A percentile compares a stretch with the other conserved stretches of the same genome.
Evolutionary conservation across 2,113 vertebrate genomes (phyloP).

Genomic region (Guaruba guarouba): DNA sequence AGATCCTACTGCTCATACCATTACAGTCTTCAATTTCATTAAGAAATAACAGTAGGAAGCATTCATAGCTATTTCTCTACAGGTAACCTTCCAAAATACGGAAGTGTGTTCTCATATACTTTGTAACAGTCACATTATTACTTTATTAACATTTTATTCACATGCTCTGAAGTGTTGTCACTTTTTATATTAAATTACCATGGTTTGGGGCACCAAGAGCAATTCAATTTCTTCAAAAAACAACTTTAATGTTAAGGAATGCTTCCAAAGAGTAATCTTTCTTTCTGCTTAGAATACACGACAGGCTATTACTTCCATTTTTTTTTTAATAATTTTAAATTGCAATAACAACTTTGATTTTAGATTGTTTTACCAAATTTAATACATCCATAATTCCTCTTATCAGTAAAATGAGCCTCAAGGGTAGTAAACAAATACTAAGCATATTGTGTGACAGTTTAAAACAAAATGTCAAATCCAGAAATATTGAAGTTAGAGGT

Average conservation of each 20-base stretch:
- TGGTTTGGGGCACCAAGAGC: neutral
- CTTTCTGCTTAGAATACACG: neutral
- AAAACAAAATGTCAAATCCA: neutral
- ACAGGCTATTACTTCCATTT: neutral
- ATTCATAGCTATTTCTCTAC: neutral
- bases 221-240: neutral
- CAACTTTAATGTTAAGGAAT: neutral
- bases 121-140: neutral
- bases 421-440: neutral
- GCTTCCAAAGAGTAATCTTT: neutral
- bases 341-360: neutral
- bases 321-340: neutral
- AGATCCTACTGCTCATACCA: neutral
- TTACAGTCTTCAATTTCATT: neutral
- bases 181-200: neutral
- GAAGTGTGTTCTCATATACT: neutral
- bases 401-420: neutral
- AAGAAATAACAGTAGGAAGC: neutral
- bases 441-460: neutral
- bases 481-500: neutral
- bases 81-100: neutral
- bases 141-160: neutral
- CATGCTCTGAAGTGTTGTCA: neutral
- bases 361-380: neutral
- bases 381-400: neutral